Percentiles rank a stretch among this genome's conserved stretches.
Evolutionary conservation across 2,888 invertebrate species (phyloP).

Genomic region (Polyploca ridens): DNA sequence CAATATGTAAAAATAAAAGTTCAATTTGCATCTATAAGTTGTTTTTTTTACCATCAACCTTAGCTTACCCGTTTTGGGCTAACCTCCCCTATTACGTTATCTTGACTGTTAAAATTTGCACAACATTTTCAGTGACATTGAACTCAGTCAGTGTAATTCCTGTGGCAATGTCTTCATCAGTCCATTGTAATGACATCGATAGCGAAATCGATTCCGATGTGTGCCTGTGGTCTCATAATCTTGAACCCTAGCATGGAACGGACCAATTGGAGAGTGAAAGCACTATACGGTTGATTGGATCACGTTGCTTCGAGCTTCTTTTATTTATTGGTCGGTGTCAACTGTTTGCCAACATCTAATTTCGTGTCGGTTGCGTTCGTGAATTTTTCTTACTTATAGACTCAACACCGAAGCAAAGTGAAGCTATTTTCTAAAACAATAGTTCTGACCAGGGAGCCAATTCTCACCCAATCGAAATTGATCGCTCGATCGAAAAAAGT

Average conservation of each 20-base stretch:
- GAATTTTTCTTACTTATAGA: slow-evolving; percentile 44
- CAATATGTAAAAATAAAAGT: too few relatives aligned
- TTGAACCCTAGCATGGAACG: slow-evolving; percentile 48
- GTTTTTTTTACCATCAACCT: too few relatives aligned
- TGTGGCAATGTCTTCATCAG: slow-evolving; percentile 2
- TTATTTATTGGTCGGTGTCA: slow-evolving; percentile 61
- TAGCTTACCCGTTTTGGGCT: too few relatives aligned
- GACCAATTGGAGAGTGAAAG: slow-evolving; percentile 71
- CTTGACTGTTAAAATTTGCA: neutral
- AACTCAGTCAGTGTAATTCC: neutral
- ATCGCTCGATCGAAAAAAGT: too few relatives aligned
- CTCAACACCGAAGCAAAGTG: slow-evolving; percentile 14
- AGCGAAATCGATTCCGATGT: slow-evolving; percentile 36
- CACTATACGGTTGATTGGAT: slow-evolving; percentile 67
- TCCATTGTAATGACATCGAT: slow-evolving; percentile 23
- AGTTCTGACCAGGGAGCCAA: neutral
- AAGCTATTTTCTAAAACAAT: slow-evolving; percentile 17
- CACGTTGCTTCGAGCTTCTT: slow-evolving; percentile 56
- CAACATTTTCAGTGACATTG: slow-evolving; percentile 3
- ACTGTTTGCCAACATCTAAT: slow-evolving; percentile 60
- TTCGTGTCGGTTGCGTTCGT: slow-evolving; percentile 51
- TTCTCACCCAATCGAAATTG: neutral
- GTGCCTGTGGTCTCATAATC: slow-evolving; percentile 33
- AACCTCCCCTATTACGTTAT: neutral
- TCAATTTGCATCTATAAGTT: too few relatives aligned